Percentiles rank a stretch among this genome's conserved stretches.
These are phyloP conservation scores for Cheirogaleus major DNA, from an alignment of 2,797 vertebrate species.

Conservation along the genomic window DNA sequence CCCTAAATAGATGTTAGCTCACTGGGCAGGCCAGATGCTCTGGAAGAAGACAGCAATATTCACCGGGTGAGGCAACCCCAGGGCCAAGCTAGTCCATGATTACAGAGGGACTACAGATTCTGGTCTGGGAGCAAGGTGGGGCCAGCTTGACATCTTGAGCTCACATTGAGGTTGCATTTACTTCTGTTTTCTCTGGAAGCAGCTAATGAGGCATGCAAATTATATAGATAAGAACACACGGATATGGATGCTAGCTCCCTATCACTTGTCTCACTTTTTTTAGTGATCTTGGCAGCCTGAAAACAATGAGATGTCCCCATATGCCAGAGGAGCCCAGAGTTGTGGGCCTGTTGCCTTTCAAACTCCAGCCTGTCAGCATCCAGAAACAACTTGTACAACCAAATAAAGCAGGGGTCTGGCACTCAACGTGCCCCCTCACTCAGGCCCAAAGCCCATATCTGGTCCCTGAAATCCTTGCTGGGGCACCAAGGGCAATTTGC, in stretches of 20 bases:
- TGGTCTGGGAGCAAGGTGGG: not conserved
- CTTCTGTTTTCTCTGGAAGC: not conserved
- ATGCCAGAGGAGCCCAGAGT: not conserved
- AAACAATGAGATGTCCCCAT: not conserved
- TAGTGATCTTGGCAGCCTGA: not conserved
- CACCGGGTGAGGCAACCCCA: not conserved
- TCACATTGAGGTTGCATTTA: not conserved
- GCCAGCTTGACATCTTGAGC: not conserved
- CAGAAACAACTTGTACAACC: constrained; percentile 28
- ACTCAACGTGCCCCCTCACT: not conserved
- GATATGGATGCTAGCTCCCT: not conserved
- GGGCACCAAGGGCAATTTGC: not conserved
- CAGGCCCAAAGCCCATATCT: not conserved
- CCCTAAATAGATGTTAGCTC: not conserved
- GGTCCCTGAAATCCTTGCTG: constrained; percentile 22
- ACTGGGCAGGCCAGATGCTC: not conserved
- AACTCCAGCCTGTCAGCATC: not conserved
- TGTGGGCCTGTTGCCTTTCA: not conserved
- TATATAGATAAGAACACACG: not conserved
- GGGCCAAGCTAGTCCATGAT: not conserved
- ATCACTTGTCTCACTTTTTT: not conserved
- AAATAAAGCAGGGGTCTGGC: not conserved
- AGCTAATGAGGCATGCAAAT: not conserved
- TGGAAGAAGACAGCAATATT: not conserved
- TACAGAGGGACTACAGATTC: not conserved